Evolutionary conservation across 64 coral and sea anemone species (phyloP).

Genomic region (Platygyra sinensis): DNA sequence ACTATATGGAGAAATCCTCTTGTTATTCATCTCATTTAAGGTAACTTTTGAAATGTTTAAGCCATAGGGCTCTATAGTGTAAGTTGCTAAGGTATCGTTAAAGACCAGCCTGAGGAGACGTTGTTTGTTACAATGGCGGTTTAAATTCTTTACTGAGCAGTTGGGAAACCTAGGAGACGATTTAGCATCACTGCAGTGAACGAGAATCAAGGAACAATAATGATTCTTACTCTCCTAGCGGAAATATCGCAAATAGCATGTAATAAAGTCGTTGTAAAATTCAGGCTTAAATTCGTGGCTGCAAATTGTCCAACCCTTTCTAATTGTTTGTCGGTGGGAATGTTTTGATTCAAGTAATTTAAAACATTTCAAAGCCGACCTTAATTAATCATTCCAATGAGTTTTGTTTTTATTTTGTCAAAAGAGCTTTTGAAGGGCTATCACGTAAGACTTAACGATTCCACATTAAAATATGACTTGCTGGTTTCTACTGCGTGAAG

Average conservation of each 20-base stretch:
- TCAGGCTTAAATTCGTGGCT: too few species aligned
- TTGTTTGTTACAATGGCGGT: not conserved
- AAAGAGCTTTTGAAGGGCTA: not conserved
- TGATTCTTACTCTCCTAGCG: too few species aligned
- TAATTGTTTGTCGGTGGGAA: not conserved
- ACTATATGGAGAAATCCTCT: not conserved
- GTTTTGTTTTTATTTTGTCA: not conserved
- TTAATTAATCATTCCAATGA: not conserved
- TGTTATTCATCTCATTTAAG: not conserved
- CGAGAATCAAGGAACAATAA: too few species aligned
- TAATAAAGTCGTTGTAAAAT: too few species aligned
- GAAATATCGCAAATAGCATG: too few species aligned
- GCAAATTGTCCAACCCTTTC: not conserved
- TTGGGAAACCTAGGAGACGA: not conserved
- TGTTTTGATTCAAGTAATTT: not conserved
- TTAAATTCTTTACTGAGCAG: not conserved
- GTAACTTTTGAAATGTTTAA: not conserved
- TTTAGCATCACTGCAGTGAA: too few species aligned
- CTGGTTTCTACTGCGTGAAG: not conserved
- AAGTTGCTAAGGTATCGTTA: not conserved
- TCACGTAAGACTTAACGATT: not conserved
- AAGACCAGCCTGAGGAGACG: not conserved
- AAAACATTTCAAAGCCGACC: not conserved
- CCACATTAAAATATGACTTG: not conserved
- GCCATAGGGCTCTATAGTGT: not conserved